These are phyloP conservation scores for Piezodorus guildinii DNA, from an alignment of 1,140 invertebrate species.

Conservation along the genomic window DNA sequence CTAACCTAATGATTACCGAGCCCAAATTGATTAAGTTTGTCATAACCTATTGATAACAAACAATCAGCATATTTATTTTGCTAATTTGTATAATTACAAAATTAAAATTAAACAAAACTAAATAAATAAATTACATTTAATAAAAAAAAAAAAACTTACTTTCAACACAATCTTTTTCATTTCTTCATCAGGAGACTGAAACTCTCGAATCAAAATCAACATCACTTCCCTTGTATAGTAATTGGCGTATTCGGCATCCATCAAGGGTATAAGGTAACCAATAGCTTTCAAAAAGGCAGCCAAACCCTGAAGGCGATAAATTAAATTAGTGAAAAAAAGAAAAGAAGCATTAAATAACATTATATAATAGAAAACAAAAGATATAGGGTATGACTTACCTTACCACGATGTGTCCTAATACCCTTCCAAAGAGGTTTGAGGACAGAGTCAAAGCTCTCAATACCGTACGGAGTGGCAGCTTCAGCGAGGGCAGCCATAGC, in stretches of 20 bases:
- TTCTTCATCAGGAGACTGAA: slow-evolving; percentile 99
- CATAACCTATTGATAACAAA: too few species aligned
- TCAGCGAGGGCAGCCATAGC: slow-evolving; percentile 96
- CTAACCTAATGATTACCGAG: too few species aligned
- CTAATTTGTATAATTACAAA: too few species aligned
- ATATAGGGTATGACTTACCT: slow-evolving; percentile 38
- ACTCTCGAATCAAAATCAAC: slow-evolving; percentile 98
- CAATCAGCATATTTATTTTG: too few species aligned
- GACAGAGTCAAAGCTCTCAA: slow-evolving; percentile 98
- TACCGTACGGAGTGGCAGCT: slow-evolving; percentile 97
- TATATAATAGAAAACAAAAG: background rate
- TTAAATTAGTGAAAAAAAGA: background rate
- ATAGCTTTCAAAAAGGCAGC: slow-evolving; percentile 99
- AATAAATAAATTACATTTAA: too few species aligned
- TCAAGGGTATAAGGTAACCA: slow-evolving; percentile 96
- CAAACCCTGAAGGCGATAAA: slow-evolving; percentile 48
- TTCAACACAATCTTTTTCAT: slow-evolving; percentile 99
- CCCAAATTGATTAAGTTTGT: too few species aligned
- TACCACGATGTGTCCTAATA: slow-evolving; percentile 94
- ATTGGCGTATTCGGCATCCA: slow-evolving; percentile 99
- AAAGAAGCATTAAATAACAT: background rate
- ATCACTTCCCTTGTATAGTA: slow-evolving; percentile 99
- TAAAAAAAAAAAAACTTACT: slow-evolving; percentile 41
- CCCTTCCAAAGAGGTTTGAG: slow-evolving; percentile 99
- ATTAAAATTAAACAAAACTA: too few species aligned